Conservation (phyloP, 1,140 invertebrate species). For the Pseudachorutes palmiensis region DNA sequence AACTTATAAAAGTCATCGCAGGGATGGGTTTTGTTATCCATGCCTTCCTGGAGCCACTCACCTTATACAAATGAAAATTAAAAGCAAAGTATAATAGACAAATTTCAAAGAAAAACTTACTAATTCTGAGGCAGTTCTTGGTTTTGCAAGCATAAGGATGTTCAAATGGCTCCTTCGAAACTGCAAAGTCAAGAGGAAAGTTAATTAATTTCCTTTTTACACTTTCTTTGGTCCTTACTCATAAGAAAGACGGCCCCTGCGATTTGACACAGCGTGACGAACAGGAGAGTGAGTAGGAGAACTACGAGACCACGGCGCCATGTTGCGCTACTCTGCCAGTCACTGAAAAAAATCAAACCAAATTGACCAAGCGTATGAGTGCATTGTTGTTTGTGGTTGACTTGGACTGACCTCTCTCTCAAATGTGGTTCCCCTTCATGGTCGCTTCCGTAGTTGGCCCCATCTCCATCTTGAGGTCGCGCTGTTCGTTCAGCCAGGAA, state of each 20-base stretch:
- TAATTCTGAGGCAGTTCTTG: conserved; percentile 15
- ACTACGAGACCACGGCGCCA: neutral
- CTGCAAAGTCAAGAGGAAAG: conserved; percentile 1
- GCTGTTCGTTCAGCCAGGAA: neutral
- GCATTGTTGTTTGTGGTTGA: neutral
- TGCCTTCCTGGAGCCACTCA: conserved; percentile 46
- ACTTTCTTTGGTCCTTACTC: neutral
- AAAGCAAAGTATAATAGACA: neutral
- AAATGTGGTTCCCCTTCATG: neutral
- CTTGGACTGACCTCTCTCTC: neutral
- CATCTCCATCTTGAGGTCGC: neutral
- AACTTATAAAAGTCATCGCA: conserved; percentile 85
- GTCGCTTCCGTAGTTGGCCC: neutral
- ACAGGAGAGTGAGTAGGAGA: neutral
- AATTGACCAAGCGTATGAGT: neutral
- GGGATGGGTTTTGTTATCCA: conserved; percentile 68
- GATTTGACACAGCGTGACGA: neutral
- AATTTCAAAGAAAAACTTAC: conserved; percentile 17
- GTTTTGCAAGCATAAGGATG: conserved; percentile 23
- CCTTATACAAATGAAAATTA: no score
- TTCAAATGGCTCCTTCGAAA: conserved; percentile 5
- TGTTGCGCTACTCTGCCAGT: neutral
- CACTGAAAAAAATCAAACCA: neutral
- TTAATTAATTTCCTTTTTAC: neutral
- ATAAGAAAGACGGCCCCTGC: neutral